These are phyloP conservation scores for Hirtodrosophila histrioides DNA, from an alignment of 2,888 invertebrate genomes.

Conservation along the genomic window DNA sequence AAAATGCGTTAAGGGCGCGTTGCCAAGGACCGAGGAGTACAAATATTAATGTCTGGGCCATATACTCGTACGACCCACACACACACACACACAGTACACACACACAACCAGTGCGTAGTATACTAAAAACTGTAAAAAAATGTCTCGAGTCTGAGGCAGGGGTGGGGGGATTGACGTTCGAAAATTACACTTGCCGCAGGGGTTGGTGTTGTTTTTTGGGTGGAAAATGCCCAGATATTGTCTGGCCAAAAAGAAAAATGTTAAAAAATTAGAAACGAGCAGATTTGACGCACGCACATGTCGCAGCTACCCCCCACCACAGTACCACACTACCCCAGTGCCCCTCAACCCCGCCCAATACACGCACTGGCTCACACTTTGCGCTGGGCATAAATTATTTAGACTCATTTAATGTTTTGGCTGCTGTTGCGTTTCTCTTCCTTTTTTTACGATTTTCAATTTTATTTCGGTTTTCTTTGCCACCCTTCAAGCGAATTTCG, in stretches of 20 bases:
- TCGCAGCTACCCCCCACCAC: constrained; percentile 36
- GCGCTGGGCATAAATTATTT: constrained; percentile 72
- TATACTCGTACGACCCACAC: constrained; percentile 36
- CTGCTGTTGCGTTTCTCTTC: constrained; percentile 28
- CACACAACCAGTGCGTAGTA: constrained; percentile 41
- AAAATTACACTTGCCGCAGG: constrained; percentile 71
- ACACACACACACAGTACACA: constrained; percentile 15
- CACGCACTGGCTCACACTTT: constrained; percentile 48
- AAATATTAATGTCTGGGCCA: constrained; percentile 80
- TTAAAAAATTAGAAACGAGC: constrained; percentile 70
- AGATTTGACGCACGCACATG: constrained; percentile 72
- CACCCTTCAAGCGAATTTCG: constrained; percentile 62
- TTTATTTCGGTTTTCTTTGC: constrained; percentile 50
- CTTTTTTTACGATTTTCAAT: constrained; percentile 66
- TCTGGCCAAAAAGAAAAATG: constrained; percentile 52
- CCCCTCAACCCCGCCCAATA: background rate
- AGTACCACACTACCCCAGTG: background rate
- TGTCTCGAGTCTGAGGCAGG: constrained; percentile 27
- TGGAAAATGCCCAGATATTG: constrained; percentile 56
- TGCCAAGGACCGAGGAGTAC: constrained; percentile 64
- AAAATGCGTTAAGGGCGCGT: constrained; percentile 79
- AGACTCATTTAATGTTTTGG: constrained; percentile 74
- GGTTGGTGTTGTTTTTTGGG: constrained; percentile 64
- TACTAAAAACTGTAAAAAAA: constrained; percentile 65
- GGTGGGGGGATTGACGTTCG: constrained; percentile 25